Evolutionary conservation across 23 tunicate genomes (phyloP).

Genomic region (Styela plicata): DNA sequence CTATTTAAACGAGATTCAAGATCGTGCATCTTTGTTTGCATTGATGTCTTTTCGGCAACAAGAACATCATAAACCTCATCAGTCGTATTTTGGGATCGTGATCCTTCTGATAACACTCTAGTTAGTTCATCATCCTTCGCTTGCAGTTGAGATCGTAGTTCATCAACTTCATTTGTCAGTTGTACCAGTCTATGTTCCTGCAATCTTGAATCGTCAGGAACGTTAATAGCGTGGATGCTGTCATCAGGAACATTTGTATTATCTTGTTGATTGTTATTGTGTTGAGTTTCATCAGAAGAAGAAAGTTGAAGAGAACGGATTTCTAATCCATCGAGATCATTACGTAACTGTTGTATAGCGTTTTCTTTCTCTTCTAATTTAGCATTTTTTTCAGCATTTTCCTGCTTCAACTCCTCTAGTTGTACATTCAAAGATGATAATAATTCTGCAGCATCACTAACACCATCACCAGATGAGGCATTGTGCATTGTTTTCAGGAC

Average conservation of each 20-base stretch:
- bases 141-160: constrained; percentile 3
- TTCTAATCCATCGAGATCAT: constrained; percentile 26
- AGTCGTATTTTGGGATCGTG: background rate
- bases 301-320: constrained; percentile 19
- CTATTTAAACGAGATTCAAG: constrained; percentile 19
- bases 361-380: constrained; percentile 21
- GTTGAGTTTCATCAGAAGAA: constrained; percentile 25
- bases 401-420: constrained; percentile 48
- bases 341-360: constrained; percentile 36
- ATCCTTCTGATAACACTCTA: background rate
- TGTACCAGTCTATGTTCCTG: constrained; percentile 20
- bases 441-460: constrained; percentile 19
- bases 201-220: constrained; percentile 30
- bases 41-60: constrained; percentile 60
- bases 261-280: background rate
- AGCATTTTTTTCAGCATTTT: constrained; percentile 12
- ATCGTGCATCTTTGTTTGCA: constrained; percentile 42
- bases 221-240: constrained; percentile 14
- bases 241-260: constrained; percentile 22
- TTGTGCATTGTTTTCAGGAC: constrained; percentile 45
- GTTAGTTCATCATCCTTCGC: constrained; percentile 7
- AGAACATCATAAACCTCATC: constrained; percentile 41
- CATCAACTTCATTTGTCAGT: constrained; percentile 6
- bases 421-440: constrained; percentile 27
- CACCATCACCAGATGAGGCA: constrained; percentile 1